Evolutionary conservation across 2,113 vertebrate species (phyloP).

Genomic region (Callipepla squamata): DNA sequence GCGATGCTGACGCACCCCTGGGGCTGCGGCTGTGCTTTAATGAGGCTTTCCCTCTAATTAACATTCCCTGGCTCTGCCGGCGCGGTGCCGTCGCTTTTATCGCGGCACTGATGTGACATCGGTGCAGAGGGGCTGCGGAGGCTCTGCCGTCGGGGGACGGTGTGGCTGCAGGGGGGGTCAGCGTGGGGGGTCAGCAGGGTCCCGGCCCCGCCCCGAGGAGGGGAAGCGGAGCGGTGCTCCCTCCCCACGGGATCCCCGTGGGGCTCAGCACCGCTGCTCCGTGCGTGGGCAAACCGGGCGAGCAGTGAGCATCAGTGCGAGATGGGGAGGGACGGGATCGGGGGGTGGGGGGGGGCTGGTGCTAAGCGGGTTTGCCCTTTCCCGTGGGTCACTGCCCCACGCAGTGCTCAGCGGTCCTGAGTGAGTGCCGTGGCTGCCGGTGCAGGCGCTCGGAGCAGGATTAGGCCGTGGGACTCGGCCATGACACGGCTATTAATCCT

Average conservation of each 20-base stretch:
- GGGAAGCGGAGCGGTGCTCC: too few species aligned
- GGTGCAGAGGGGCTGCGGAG: conserved; percentile 45
- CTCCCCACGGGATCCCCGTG: too few species aligned
- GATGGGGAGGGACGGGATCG: too few species aligned
- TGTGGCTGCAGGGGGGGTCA: not conserved
- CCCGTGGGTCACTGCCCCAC: not conserved
- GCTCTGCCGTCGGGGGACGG: not conserved
- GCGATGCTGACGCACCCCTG: not conserved
- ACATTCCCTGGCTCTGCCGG: conserved; percentile 8
- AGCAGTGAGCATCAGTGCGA: too few species aligned
- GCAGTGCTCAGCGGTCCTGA: accelerated
- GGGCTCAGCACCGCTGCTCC: too few species aligned
- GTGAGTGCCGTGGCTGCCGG: not conserved
- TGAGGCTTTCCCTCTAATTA: conserved; percentile 50
- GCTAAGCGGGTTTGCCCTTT: not conserved
- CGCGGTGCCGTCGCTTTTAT: conserved; percentile 52
- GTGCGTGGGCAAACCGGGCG: too few species aligned
- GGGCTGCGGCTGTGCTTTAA: not conserved
- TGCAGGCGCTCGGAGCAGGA: not conserved
- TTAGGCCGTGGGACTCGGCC: not conserved
- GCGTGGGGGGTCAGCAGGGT: too few species aligned
- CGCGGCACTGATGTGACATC: conserved; percentile 48
- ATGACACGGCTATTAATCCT: not conserved
- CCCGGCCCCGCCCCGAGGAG: too few species aligned
- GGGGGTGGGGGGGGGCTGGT: too few species aligned